Evolutionary conservation across 2,888 invertebrate genomes (phyloP).

Genomic region (Cephus spinipes): DNA sequence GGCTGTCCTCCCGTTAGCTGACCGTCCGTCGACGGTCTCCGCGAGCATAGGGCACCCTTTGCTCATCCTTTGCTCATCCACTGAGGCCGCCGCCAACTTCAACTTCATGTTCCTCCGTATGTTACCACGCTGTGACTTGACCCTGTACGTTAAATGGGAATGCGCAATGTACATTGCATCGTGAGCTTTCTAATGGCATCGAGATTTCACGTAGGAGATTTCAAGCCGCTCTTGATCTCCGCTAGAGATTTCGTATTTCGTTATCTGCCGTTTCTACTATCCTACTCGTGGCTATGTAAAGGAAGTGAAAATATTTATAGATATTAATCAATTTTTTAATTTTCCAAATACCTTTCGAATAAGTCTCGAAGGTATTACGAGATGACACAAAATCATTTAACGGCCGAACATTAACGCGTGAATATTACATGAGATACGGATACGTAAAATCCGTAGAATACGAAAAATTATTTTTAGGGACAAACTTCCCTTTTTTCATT

Average conservation of each 20-base stretch:
- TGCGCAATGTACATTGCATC: background rate
- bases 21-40: constrained; percentile 33
- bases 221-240: background rate
- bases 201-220: background rate
- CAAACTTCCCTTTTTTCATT: no score
- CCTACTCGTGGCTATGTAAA: background rate
- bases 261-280: background rate
- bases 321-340: background rate
- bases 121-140: background rate
- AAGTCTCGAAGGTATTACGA: no score
- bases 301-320: background rate
- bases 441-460: no score
- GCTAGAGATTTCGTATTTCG: background rate
- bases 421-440: no score
- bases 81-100: constrained; percentile 8
- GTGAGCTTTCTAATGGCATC: background rate
- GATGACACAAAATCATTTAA: no score
- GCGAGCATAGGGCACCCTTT: constrained; percentile 28
- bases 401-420: no score
- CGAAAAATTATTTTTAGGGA: no score
- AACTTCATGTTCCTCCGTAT: background rate
- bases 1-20: constrained; percentile 46
- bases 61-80: constrained; percentile 29
- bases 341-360: background rate
- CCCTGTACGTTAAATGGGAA: background rate